A percentile compares a stretch with the other conserved stretches of the same genome.
phyloP scores from a whole-genome alignment of 2,797 vertebrate genomes.

The Podargus strigoides region DNA sequence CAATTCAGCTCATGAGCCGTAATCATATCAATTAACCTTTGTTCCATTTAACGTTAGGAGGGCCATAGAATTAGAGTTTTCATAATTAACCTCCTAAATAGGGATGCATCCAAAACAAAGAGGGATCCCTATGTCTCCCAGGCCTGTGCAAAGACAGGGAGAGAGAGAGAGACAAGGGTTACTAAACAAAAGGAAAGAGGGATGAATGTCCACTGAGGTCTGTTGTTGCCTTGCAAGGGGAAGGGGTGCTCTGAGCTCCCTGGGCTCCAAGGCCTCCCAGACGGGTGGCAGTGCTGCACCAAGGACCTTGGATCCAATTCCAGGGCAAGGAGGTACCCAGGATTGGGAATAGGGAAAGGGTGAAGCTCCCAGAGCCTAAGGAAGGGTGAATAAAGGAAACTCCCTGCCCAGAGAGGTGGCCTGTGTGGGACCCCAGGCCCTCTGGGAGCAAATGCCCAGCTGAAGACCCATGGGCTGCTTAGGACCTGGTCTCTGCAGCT shows the following conservation, averaged over 20 bases:
- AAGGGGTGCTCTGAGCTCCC: not conserved
- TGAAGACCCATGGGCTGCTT: not conserved
- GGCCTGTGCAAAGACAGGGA: not conserved
- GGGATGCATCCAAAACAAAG: constrained; percentile 37
- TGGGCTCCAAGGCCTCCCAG: rapidly evolving
- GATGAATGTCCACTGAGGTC: not conserved
- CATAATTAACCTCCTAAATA: constrained; percentile 52
- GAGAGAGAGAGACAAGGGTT: not conserved
- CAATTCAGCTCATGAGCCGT: constrained; percentile 29
- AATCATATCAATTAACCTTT: constrained; percentile 65
- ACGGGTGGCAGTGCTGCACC: not conserved
- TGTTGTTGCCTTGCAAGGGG: not conserved
- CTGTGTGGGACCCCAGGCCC: rapidly evolving
- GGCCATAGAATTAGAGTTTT: constrained; percentile 29
- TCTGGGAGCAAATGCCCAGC: rapidly evolving
- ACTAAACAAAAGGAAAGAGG: not conserved
- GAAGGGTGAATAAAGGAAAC: not conserved
- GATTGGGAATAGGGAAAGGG: not conserved
- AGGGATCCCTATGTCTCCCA: not conserved
- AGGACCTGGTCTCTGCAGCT: not conserved
- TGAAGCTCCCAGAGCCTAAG: not conserved
- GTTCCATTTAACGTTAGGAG: constrained; percentile 42
- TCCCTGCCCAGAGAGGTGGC: not conserved
- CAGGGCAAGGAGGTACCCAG: not conserved
- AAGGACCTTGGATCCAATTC: not conserved